Base-by-base conservation (phyloP, 2,888 invertebrate genomes). In the Icerya purchasi region DNA sequence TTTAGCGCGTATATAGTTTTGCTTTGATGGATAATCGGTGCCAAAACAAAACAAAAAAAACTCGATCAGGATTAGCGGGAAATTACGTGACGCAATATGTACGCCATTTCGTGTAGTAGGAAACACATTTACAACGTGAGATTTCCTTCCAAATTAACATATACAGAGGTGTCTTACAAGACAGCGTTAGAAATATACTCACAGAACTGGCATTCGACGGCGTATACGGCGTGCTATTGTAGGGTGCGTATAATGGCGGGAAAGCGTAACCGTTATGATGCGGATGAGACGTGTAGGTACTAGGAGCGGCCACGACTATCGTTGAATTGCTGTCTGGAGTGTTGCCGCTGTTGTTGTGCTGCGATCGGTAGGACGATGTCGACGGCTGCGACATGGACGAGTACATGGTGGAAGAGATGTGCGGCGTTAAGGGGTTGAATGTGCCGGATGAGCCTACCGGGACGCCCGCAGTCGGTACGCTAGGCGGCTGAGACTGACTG, bases 191-290 rank as follows among this genome's bases (percentile, higher is more conserved):
- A 50, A 20, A n/a, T 19, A 21, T 56, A 56, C 60, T 60, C 36
- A 60, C 60, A 21, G 60, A 60, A 56, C 56, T 75, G 74, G 77
- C 73, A 36, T 36, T 36, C 8, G 73, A 71, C 36, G 78, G 76
- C 66, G 83, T 76, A 69, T 85, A 85, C 52, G 84, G 83, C 68
- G 82, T 83, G 59, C 71, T 84, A 80, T 71, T 82, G 79, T 63
- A 82, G 70, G 87, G 87, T 18, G 87, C 82, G 69, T 88, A 88
- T 63, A 88, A 75, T 50, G 83, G 80, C 63, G 82, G 81, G 73
- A 75, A 76, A 57, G 62, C 63, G 3, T 63, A 63, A 49, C 2
- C 49, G 59, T 50, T 2, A 53, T 57, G 59, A 23, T 59, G 58
- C 2, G 56, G 19, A 50, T 53, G 57, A 18, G 56, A 14, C 21